Base-by-base conservation (phyloP, 2,797 vertebrate genomes). In the Atherinosoma microstoma region DNA sequence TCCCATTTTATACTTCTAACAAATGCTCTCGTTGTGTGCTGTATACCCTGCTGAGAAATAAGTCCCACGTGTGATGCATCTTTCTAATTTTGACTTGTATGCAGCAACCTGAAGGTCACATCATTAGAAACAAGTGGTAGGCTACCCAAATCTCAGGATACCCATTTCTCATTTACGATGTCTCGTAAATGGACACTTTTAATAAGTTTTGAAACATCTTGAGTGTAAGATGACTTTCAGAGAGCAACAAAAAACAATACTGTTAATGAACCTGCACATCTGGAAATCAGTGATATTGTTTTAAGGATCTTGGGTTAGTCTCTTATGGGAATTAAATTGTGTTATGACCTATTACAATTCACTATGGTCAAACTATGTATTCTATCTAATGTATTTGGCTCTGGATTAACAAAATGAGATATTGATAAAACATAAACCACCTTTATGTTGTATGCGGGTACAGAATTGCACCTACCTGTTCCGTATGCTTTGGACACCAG, bases 401-500 rank as follows among this genome's bases (percentile, higher is more conserved):
- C 24, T 24, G 22, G 24, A 29, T 1, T 7, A 56, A 56, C 16
- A 30, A 15, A 32, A 18, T 1, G 16, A 32, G 13, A 27, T 32
- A 29, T 4, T 57, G 27, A 57, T 57, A 4, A 27, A 54, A 10
- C 15, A 30, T 6, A 30, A 18, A 30, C 13, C 29, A 32, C 54
- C 0, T 30, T 32, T 6, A 57, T 30, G 53, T 16, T 57, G 29
- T 8, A 9, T 57, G 54, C 30, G 15, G 27, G 22, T 58, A 75
- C 83, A 91, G 78, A 84, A 85, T 40, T 59, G 30, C 27, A 85
- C 97, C 90, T 96, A 99, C 98, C 98, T 96, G 98, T 95, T 86
- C 98, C 97, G 75, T 97, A 98, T 67, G 98, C 97, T 93, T 98
- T 98, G 92, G 96, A 93, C 89, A 98, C 95, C 76, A 99, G 94